Percentiles rank a stretch among this genome's conserved stretches.
Conservation (phyloP, 2,113 vertebrate genomes). For the Prietella phreatophila region DNA sequence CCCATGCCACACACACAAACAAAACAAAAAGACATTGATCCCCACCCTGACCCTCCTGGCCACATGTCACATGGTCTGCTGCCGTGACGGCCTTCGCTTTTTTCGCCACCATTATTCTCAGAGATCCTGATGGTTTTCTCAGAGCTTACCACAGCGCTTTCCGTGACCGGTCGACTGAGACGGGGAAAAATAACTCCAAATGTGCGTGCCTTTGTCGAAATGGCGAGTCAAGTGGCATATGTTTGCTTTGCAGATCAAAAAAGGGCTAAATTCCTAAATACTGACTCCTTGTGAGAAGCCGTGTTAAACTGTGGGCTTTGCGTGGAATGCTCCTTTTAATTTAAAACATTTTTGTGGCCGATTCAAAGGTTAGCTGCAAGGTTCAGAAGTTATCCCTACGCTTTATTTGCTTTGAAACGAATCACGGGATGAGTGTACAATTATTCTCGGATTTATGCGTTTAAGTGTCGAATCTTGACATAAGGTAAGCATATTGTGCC, state of each 20-base stretch:
- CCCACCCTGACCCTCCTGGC: background rate
- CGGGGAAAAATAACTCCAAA: slow-evolving; percentile 26
- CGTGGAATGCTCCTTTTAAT: slow-evolving; percentile 19
- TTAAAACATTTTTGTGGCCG: slow-evolving; percentile 17
- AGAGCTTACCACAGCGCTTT: slow-evolving; percentile 32
- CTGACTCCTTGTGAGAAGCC: slow-evolving; percentile 3
- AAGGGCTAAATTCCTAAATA: background rate
- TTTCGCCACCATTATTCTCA: background rate
- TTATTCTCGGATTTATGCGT: background rate
- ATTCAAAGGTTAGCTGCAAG: slow-evolving; percentile 10
- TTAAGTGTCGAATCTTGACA: background rate
- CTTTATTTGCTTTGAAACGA: background rate
- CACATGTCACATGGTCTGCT: slow-evolving; percentile 14
- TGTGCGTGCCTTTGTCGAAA: slow-evolving; percentile 29
- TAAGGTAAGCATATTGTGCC: background rate
- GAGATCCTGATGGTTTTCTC: slow-evolving; percentile 48
- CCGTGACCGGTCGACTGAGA: slow-evolving; percentile 22
- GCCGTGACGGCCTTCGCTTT: background rate
- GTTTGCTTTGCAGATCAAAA: slow-evolving; percentile 32
- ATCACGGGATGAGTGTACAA: background rate
- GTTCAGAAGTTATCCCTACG: background rate
- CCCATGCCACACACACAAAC: background rate
- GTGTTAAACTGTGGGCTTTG: slow-evolving; percentile 11
- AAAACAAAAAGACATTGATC: background rate
- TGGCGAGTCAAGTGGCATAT: slow-evolving; percentile 9